phyloP scores from a whole-genome alignment of 2,888 invertebrate species.

The Bellardia pandia region DNA sequence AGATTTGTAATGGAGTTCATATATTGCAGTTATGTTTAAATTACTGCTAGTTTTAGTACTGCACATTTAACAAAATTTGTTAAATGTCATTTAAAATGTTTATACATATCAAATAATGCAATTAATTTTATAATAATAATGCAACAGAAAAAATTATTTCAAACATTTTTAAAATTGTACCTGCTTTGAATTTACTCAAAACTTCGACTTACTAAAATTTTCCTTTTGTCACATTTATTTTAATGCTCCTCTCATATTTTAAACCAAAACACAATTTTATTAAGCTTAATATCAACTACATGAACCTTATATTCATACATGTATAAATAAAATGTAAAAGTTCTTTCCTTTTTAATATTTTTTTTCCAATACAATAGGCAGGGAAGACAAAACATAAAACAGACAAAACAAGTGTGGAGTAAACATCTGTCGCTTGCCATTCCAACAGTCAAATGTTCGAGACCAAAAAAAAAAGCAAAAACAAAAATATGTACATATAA shows the following conservation, averaged over 20 bases:
- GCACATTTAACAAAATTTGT: no score
- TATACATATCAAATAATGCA: no score
- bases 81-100: no score
- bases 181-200: no score
- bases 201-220: no score
- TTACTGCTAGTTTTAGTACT: no score
- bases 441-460: conserved; percentile 4
- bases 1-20: no score
- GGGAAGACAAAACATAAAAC: conserved; percentile 2
- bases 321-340: not conserved
- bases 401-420: conserved; percentile 1
- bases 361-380: conserved; percentile 37
- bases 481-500: conserved; percentile 18
- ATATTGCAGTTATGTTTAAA: no score
- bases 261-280: conserved; percentile 4
- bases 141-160: no score
- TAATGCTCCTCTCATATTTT: not conserved
- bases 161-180: no score
- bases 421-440: conserved; percentile 22
- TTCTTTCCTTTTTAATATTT: not conserved
- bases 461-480: not conserved
- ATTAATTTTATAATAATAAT: no score
- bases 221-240: not conserved
- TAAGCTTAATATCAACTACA: conserved; percentile 2
- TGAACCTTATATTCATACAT: conserved; percentile 1